Evolutionary conservation across 1,140 invertebrate genomes (phyloP), one percentile per base, ranked within the genome.

Genomic region (Brachionus manjavacas): DNA sequence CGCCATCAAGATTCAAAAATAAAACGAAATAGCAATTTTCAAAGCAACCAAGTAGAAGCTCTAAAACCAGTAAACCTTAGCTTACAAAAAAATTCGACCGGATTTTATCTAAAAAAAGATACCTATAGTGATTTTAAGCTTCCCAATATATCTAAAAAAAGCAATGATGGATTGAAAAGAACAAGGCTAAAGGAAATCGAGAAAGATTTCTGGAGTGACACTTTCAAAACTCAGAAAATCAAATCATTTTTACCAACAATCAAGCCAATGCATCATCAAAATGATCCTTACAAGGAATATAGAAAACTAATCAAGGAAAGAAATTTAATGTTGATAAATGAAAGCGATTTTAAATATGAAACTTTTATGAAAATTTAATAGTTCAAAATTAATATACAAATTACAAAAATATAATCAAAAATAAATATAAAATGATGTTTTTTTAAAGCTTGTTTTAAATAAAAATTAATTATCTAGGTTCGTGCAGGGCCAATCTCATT

Each of bases 51-150:
- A 72, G 68, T 41, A 3, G 39, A 41, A 16, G 68, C 39, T 0
- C n/a, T 72, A 16, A 35, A 41, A 72, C 68, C 68, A 20, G 16
- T 72, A 6, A 72, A 72, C 41, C 39, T 72, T 1, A 72, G 68
- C 16, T 41, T 72, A 46, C 68, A 72, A 16, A 72, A 72, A 41
- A 43, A 72, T 72, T 16, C 68, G 41, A n/a, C 12, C 16, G 68
- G 68, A 72, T 16, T 72, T 72, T 72, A 72, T 39, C 31, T 72
- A 1, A 72, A 72, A 72, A 72, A 43, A 39, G 68, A 72, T 39
- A 43, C 68, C 3, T 72, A 72, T 23, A 41, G 25, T n/a, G 68
- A 72, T 6, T 16, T 72, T 11, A 72, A 72, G 39, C n/a, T 72
- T 20, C 68, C 68, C 2, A 72, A 20, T 72, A 16, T 72, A 16